phyloP scores from a whole-genome alignment of 1,140 invertebrate species.

The Trypoxylus dichotomus region DNA sequence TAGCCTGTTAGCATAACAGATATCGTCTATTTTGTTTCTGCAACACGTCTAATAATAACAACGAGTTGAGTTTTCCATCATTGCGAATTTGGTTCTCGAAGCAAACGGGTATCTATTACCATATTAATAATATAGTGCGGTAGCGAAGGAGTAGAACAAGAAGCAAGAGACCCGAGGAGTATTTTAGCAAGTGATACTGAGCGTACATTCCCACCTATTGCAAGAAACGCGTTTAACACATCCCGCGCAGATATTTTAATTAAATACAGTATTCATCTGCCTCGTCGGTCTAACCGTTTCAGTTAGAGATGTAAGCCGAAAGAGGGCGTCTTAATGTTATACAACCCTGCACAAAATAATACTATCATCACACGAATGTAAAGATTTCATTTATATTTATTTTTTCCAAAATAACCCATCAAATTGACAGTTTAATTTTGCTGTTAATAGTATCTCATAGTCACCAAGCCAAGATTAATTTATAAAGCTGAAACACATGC shows the following conservation, averaged over 20 bases:
- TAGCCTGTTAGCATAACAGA: too few species aligned
- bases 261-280: constrained; percentile 19
- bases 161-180: neutral
- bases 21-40: too few species aligned
- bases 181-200: neutral
- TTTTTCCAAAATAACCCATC: too few species aligned
- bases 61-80: neutral
- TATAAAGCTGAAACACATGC: too few species aligned
- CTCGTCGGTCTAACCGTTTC: neutral
- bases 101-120: neutral
- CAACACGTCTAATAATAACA: neutral
- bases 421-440: too few species aligned
- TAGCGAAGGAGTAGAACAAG: neutral
- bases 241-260: constrained; percentile 15
- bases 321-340: neutral
- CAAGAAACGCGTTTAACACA: neutral
- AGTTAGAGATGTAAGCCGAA: neutral
- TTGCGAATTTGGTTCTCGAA: neutral
- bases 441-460: too few species aligned
- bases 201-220: neutral
- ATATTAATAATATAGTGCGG: neutral
- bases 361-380: too few species aligned
- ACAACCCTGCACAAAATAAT: neutral
- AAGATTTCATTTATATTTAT: too few species aligned
- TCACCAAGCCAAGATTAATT: too few species aligned